Conservation (phyloP, 2,113 vertebrate genomes). For the Albula goreensis region DNA sequence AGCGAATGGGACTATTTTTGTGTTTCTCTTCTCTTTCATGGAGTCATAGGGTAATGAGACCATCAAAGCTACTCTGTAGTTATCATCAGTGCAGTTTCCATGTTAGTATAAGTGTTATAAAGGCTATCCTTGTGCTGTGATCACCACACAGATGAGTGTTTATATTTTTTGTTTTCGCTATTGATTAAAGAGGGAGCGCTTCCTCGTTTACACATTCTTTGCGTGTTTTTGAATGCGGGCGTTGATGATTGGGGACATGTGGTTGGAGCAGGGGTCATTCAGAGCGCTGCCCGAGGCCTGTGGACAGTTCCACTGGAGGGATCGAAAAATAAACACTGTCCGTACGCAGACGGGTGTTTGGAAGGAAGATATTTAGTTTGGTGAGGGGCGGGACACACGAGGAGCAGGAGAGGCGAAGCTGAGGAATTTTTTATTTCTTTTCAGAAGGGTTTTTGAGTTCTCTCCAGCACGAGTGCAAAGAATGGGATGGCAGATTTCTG, state of each 20-base stretch:
- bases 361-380: neutral
- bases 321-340: neutral
- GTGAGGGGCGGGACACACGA: neutral
- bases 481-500: no score
- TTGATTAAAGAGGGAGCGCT: neutral
- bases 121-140: neutral
- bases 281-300: slow-evolving; percentile 62
- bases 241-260: slow-evolving; percentile 55
- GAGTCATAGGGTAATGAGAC: neutral
- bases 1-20: neutral
- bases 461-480: no score
- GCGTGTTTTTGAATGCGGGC: neutral
- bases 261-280: slow-evolving; percentile 60
- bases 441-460: no score
- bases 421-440: no score
- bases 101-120: neutral
- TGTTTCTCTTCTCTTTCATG: neutral
- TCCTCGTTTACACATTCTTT: neutral
- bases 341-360: neutral
- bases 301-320: slow-evolving; percentile 46
- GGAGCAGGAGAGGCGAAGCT: neutral
- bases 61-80: neutral
- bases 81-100: neutral
- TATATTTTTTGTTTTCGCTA: neutral
- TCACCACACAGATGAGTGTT: neutral